A percentile compares a stretch with the other conserved stretches of the same genome.
These are phyloP conservation scores for Timema podura DNA, from an alignment of 2,888 invertebrate species.

Conservation along the genomic window DNA sequence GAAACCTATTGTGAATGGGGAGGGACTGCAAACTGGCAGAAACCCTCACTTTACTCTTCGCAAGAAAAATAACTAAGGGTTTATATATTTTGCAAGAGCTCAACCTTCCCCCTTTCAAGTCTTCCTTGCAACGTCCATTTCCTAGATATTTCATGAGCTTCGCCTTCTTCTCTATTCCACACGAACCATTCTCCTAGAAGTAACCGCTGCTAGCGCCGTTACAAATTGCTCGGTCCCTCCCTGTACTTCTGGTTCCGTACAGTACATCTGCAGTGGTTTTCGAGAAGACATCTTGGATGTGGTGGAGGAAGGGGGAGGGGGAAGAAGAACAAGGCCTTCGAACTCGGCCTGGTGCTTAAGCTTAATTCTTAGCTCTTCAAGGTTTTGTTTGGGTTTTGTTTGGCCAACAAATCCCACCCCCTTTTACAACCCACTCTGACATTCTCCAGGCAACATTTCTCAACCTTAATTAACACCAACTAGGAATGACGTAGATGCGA, in stretches of 20 bases:
- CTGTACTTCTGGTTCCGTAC: not conserved
- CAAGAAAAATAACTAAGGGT: not conserved
- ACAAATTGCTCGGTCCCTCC: slow-evolving; percentile 1
- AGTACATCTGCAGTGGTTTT: not conserved
- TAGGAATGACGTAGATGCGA: not conserved
- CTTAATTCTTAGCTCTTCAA: too few species aligned
- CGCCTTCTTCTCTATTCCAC: not conserved
- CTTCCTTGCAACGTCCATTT: slow-evolving; percentile 23
- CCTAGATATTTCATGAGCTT: slow-evolving; percentile 28
- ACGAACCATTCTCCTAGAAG: slow-evolving; percentile 5
- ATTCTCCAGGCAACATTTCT: not conserved
- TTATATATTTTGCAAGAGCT: slow-evolving; percentile 29
- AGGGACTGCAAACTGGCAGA: too few species aligned
- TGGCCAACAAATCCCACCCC: too few species aligned
- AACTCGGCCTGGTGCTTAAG: too few species aligned
- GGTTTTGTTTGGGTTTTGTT: too few species aligned
- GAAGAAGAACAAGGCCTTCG: too few species aligned
- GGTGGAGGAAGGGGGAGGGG: not conserved
- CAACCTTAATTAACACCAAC: slow-evolving; percentile 8
- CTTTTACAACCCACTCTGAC: too few species aligned
- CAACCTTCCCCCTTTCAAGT: slow-evolving; percentile 17
- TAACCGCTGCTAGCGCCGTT: slow-evolving; percentile 3
- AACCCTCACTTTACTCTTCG: too few species aligned
- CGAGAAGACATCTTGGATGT: not conserved
- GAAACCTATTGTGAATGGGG: too few species aligned